Conservation (phyloP, 2,888 invertebrate species). For the Euplagia quadripunctaria region DNA sequence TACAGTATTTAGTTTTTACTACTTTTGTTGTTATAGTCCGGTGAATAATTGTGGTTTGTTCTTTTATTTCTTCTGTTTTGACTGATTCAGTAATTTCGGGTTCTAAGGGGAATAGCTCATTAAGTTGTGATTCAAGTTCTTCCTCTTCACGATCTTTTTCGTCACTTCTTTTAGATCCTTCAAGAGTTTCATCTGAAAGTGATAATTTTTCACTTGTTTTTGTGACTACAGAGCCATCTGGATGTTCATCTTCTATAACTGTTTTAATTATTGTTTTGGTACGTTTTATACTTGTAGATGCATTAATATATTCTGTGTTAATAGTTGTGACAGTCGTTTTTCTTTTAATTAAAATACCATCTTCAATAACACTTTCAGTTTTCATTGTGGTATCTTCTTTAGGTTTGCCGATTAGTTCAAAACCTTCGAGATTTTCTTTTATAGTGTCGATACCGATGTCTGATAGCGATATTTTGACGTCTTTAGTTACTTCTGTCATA, state of each 20-base stretch:
- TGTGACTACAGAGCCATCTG: constrained; percentile 75
- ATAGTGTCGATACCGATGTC: constrained; percentile 63
- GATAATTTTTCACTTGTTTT: constrained; percentile 79
- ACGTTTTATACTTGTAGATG: constrained; percentile 59
- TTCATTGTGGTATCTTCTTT: constrained; percentile 62
- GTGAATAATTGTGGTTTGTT: constrained; percentile 61
- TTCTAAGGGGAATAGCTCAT: constrained; percentile 50
- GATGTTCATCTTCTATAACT: constrained; percentile 75
- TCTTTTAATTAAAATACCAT: constrained; percentile 67
- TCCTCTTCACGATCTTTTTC: background rate
- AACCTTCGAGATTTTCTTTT: constrained; percentile 59
- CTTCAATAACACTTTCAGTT: constrained; percentile 64
- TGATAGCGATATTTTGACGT: constrained; percentile 75
- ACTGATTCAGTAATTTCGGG: constrained; percentile 58
- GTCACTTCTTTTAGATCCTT: constrained; percentile 12
- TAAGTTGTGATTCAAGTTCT: constrained; percentile 21
- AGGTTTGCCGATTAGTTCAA: constrained; percentile 62
- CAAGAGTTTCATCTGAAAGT: constrained; percentile 65
- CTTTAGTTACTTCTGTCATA: constrained; percentile 77
- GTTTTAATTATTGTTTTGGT: constrained; percentile 72
- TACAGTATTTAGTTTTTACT: constrained; percentile 67
- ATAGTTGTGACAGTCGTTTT: constrained; percentile 70
- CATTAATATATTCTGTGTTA: constrained; percentile 66
- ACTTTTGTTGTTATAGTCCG: constrained; percentile 68
- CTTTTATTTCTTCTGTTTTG: constrained; percentile 59